Percentiles rank a stretch among this genome's conserved stretches.
These are phyloP conservation scores for Lepetodrilus schrolli DNA, from an alignment of 2,888 invertebrate genomes.

Conservation along the genomic window DNA sequence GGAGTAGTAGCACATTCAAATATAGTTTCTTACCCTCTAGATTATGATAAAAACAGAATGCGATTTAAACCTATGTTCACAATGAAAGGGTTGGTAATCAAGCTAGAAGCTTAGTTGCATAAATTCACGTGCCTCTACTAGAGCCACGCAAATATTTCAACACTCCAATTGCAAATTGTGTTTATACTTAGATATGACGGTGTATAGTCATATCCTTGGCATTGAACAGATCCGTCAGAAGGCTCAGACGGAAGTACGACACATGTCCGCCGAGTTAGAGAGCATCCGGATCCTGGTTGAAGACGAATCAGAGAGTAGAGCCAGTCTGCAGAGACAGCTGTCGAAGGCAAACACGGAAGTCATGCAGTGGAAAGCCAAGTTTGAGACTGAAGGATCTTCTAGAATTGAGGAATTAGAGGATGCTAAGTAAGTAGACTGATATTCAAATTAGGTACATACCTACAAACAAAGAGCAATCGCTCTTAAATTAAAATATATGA, in stretches of 20 bases:
- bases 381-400: constrained; percentile 89
- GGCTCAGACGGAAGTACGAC: constrained; percentile 89
- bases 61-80: too few species aligned
- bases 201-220: too few species aligned
- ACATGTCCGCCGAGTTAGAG: constrained; percentile 98
- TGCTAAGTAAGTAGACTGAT: constrained; percentile 61
- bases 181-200: too few species aligned
- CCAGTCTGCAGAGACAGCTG: constrained; percentile 98
- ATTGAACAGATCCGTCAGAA: constrained; percentile 65
- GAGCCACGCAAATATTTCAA: too few species aligned
- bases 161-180: too few species aligned
- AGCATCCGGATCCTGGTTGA: constrained; percentile 99
- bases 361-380: constrained; percentile 98
- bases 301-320: constrained; percentile 98
- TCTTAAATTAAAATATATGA: not conserved
- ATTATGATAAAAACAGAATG: too few species aligned
- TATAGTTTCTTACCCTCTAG: too few species aligned
- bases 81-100: too few species aligned
- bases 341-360: constrained; percentile 98
- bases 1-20: not conserved
- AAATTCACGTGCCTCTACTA: too few species aligned
- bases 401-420: constrained; percentile 77
- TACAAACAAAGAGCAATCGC: too few species aligned
- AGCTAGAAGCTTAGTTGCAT: too few species aligned
- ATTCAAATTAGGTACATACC: too few species aligned